Evolutionary conservation across 2,797 vertebrate genomes (phyloP), one percentile per base, ranked within the genome.

Genomic region (Rhadinocentrus ornatus): DNA sequence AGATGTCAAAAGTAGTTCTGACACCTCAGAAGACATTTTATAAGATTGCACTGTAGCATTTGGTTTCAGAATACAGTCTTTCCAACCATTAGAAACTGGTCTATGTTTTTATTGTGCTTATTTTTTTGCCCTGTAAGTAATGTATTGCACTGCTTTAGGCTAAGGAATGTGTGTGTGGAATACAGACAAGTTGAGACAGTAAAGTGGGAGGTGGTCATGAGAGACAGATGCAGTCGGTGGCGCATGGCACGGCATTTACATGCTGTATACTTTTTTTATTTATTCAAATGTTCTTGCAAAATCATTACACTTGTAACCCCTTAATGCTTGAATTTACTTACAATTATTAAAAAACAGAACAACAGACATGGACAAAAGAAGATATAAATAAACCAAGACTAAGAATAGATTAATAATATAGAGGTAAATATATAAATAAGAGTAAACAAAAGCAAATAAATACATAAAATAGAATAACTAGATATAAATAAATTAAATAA

Each of bases 81-180:
- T n/a, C 24, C 0, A 44, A 27, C 24, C 20, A 22, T 34, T 1
- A 48, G 13, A 48, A 37, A 57, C 1, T 2, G 6, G 1, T 27
- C 39, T 29, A 1, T 16, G 15, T 58, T 55, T 63, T 20, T 15
- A 9, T 26, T 62, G 26, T 27, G 5, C 2, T 15, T 29, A 44
- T 24, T 11, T n/a, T 50, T 41, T 54, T 22, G 48, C 35, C 41
- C 20, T 67, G 37, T 7, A 8, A 62, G 80, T 75, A 80, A 86
- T 85, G 73, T 11, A 29, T 53, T 71, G 66, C 41, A 35, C 66
- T 72, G 66, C 90, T 88, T 22, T 35, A 66, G 90, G 87, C 88
- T 87, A 90, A 90, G 89, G 93, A 94, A 94, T 94, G 93, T 80
- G 72, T 71, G 50, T 52, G 29, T 46, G 32, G 27, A 53, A 70